A percentile compares a stretch with the other conserved stretches of the same genome.
Conservation (phyloP, 2,888 invertebrate species). For the Lathronympha strigana region DNA sequence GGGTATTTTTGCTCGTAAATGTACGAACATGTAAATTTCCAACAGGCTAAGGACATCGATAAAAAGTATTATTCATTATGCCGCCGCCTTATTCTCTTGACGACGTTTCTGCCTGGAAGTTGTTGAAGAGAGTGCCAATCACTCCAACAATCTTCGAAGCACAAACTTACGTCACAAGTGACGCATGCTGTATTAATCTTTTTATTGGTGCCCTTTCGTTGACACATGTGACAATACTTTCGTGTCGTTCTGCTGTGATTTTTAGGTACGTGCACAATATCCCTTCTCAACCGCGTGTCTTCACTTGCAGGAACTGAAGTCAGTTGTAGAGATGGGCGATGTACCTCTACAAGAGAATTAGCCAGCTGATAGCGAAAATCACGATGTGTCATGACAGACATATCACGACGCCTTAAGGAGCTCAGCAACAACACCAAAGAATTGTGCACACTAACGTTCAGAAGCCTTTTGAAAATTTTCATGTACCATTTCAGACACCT, state of each 20-base stretch:
- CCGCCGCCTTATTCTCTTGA: background rate
- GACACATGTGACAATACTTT: conserved; percentile 9
- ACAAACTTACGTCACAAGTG: conserved; percentile 12
- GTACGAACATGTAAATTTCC: conserved; percentile 5
- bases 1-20: conserved; percentile 5
- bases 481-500: conserved; percentile 43
- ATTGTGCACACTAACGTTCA: conserved; percentile 31
- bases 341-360: conserved; percentile 21
- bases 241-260: background rate
- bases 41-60: background rate
- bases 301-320: background rate
- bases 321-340: conserved; percentile 5
- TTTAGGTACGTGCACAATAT: conserved; percentile 11
- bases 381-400: conserved; percentile 19
- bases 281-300: conserved; percentile 11
- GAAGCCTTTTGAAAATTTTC: conserved; percentile 37
- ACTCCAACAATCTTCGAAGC: conserved; percentile 21
- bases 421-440: background rate
- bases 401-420: conserved; percentile 6
- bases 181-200: background rate
- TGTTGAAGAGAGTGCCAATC: conserved; percentile 26
- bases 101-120: conserved; percentile 19
- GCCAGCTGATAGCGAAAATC: conserved; percentile 9
- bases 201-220: conserved; percentile 7
- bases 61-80: too few relatives aligned